phyloP scores from a whole-genome alignment of 2,113 vertebrate genomes.

The Xenus cinereus region DNA sequence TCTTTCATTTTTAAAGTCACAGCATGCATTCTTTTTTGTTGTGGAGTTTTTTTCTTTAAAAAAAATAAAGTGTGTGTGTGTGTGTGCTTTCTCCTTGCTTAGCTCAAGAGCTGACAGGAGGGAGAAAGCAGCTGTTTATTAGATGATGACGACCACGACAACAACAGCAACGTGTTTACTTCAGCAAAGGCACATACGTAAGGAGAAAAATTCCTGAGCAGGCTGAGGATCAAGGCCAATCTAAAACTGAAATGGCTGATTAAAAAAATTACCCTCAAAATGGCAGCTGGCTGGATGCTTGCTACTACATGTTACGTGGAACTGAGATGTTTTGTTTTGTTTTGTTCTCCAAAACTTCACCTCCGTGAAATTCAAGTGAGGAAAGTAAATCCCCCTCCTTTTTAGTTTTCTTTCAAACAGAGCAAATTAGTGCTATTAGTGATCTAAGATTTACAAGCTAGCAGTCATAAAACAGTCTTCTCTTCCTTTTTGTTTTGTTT shows the following conservation, averaged over 20 bases:
- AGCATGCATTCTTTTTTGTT: background rate
- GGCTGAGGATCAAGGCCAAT: slow-evolving; percentile 35
- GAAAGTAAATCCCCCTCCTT: background rate
- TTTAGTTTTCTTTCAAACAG: background rate
- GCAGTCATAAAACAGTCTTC: background rate
- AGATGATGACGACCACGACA: background rate
- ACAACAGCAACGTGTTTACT: slow-evolving; percentile 19
- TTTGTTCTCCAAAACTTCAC: slow-evolving; percentile 35
- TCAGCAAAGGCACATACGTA: slow-evolving; percentile 2
- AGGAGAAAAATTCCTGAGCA: slow-evolving; percentile 26
- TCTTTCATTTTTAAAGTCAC: slow-evolving; percentile 31
- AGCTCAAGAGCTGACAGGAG: slow-evolving; percentile 26
- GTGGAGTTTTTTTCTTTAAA: background rate
- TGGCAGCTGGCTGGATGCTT: slow-evolving; percentile 54
- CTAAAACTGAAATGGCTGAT: slow-evolving; percentile 61
- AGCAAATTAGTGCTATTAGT: slow-evolving; percentile 12
- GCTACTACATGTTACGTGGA: slow-evolving; percentile 25
- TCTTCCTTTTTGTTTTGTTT: slow-evolving; percentile 21
- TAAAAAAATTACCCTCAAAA: slow-evolving; percentile 67
- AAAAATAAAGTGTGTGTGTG: background rate
- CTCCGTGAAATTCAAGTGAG: slow-evolving; percentile 19
- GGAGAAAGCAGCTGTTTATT: slow-evolving; percentile 24
- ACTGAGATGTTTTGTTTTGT: slow-evolving; percentile 16
- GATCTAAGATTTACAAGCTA: background rate
- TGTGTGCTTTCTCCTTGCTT: background rate